Conservation (phyloP, 1,140 invertebrate species). For the Bradysia coprophila region DNA sequence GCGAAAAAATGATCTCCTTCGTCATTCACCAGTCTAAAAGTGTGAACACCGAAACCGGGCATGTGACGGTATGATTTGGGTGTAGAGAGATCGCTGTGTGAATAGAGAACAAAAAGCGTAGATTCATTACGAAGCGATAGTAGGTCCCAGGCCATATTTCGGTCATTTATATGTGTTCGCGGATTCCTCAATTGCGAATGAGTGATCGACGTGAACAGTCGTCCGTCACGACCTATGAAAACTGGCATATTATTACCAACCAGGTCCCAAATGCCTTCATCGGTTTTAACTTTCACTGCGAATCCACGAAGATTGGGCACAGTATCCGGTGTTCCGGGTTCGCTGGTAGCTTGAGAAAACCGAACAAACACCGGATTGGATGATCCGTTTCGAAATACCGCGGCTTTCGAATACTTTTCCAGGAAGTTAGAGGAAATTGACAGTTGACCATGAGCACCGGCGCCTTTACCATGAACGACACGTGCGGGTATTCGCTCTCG, state of each 20-base stretch:
- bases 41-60: slow-evolving; percentile 85
- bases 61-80: slow-evolving; percentile 74
- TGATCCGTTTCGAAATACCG: slow-evolving; percentile 73
- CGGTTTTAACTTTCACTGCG: slow-evolving; percentile 83
- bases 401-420: slow-evolving; percentile 62
- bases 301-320: slow-evolving; percentile 76
- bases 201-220: slow-evolving; percentile 71
- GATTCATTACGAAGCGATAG: slow-evolving; percentile 67
- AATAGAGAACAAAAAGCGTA: slow-evolving; percentile 60
- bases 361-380: slow-evolving; percentile 61
- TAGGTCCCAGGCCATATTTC: slow-evolving; percentile 87
- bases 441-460: slow-evolving; percentile 86
- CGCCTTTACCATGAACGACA: slow-evolving; percentile 87
- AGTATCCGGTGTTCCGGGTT: slow-evolving; percentile 66
- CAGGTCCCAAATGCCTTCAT: slow-evolving; percentile 84
- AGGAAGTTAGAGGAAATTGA: slow-evolving; percentile 84
- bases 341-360: slow-evolving; percentile 77
- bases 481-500: slow-evolving; percentile 85
- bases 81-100: slow-evolving; percentile 74
- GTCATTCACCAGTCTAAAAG: slow-evolving; percentile 68
- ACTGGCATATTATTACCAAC: slow-evolving; percentile 86
- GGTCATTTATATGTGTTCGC: slow-evolving; percentile 65
- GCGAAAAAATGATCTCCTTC: slow-evolving; percentile 30
- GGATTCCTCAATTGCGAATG: slow-evolving; percentile 83
- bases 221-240: slow-evolving; percentile 80